Evolutionary conservation across 2,888 invertebrate genomes (phyloP), one percentile per base, ranked within the genome.

Genomic region (Cremastobaeus sp.): DNA sequence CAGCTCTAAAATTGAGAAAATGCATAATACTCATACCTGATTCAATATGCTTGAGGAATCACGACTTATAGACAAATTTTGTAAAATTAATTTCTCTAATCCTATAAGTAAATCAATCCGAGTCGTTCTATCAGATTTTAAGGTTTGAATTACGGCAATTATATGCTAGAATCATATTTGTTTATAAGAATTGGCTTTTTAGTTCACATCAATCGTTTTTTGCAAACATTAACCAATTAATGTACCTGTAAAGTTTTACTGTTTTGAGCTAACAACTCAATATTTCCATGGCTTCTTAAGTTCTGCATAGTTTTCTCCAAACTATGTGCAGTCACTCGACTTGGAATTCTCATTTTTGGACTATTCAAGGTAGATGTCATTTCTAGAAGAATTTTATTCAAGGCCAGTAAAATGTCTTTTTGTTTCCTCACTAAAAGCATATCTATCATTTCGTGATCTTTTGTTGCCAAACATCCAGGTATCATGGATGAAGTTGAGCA

Each of bases 1-100:
- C n/a, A n/a, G n/a, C n/a, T n/a, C n/a, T n/a, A n/a, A n/a, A n/a
- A n/a, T n/a, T n/a, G n/a, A n/a, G n/a, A n/a, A n/a, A 34, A 34
- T 50, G 35, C 8, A 34, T 35, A 37, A 12, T 9, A 47, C 4
- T 30, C 6, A 92, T 79, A 84, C 86, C 79, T 84, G 87, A 35
- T 79, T 75, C 25, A 84, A 78, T 76, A 91, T 89, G 70, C 90
- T 91, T 0, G 91, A 90, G 2, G 91, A 91, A 35, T 84, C 85
- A 39, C 86, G 81, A 77, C 87, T 85, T 0, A 83, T 81, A 3
- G 85, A 83, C 47, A 86, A 74, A 75, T 85, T 87, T 77, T 87
- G 86, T 30, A 91, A 82, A 62, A 92, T 89, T 76, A 92, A 89
- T 78, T 91, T 91, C 84, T 93, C 92, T 12, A 92, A 85, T 74